Evolutionary conservation across 2,797 vertebrate species (phyloP).

Genomic region (Sebastes cheni): DNA sequence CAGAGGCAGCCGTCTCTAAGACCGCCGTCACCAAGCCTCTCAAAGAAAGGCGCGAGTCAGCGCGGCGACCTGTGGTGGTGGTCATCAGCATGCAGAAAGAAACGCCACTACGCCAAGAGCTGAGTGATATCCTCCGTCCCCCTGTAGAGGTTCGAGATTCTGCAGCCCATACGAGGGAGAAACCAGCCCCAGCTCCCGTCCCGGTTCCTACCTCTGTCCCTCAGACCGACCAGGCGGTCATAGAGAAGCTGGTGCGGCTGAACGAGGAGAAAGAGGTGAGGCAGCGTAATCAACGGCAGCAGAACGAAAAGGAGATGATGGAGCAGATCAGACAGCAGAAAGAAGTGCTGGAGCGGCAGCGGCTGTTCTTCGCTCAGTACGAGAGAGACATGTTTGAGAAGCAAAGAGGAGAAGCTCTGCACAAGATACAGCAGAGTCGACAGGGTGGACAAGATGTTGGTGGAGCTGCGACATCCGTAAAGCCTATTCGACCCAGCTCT

Average conservation of each 20-base stretch:
- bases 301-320: slow-evolving; percentile 96
- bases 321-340: slow-evolving; percentile 91
- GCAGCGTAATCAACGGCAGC: slow-evolving; percentile 88
- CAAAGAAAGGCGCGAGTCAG: slow-evolving; percentile 68
- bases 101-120: slow-evolving; percentile 54
- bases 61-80: slow-evolving; percentile 80
- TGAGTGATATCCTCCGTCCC: slow-evolving; percentile 26
- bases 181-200: slow-evolving; percentile 18
- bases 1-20: slow-evolving; percentile 25
- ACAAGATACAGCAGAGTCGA: slow-evolving; percentile 82
- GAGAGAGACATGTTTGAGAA: slow-evolving; percentile 85
- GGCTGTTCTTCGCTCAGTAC: slow-evolving; percentile 83
- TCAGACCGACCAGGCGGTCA: slow-evolving; percentile 50
- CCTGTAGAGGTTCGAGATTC: slow-evolving; percentile 49
- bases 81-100: slow-evolving; percentile 86
- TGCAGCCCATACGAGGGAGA: slow-evolving; percentile 54
- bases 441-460: slow-evolving; percentile 38
- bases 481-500: slow-evolving; percentile 79
- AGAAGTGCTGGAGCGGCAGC: slow-evolving; percentile 86
- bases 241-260: slow-evolving; percentile 86
- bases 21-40: slow-evolving; percentile 34
- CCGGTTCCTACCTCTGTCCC: slow-evolving; percentile 17
- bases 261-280: slow-evolving; percentile 91
- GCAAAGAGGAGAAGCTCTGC: slow-evolving; percentile 82
- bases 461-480: slow-evolving; percentile 5